These are phyloP conservation scores for Ennomos fuscantarius DNA, from an alignment of 2,888 invertebrate species.

Conservation along the genomic window DNA sequence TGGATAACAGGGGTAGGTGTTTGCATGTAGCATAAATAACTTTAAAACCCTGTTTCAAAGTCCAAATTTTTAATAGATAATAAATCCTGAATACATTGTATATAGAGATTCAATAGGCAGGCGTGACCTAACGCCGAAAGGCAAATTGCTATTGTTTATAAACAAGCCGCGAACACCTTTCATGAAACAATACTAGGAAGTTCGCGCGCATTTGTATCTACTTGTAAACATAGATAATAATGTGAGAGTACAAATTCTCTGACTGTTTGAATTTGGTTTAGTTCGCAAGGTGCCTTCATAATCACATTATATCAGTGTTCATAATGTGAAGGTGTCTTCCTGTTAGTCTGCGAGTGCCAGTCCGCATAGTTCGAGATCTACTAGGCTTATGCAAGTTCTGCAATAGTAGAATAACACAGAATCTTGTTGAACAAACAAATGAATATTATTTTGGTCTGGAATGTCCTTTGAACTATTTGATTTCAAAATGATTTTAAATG, in stretches of 20 bases:
- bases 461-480: conserved; percentile 25
- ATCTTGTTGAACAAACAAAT: conserved; percentile 25
- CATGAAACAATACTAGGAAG: conserved; percentile 72
- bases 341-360: conserved; percentile 36
- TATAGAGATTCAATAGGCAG: conserved; percentile 58
- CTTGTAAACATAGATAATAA: conserved; percentile 47
- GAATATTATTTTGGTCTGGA: conserved; percentile 22
- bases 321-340: conserved; percentile 35
- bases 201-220: conserved; percentile 54
- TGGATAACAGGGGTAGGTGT: background rate
- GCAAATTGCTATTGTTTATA: conserved; percentile 75
- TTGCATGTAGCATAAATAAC: conserved; percentile 5
- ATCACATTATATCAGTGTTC: conserved; percentile 28
- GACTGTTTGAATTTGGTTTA: conserved; percentile 30
- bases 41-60: background rate
- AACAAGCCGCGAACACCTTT: conserved; percentile 67
- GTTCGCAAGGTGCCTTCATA: conserved; percentile 34
- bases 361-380: conserved; percentile 23
- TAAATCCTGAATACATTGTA: conserved; percentile 52
- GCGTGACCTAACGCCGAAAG: conserved; percentile 71
- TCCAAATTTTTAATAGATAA: conserved; percentile 44
- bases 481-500: conserved; percentile 30
- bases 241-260: conserved; percentile 40
- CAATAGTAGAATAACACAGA: conserved; percentile 27
- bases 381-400: conserved; percentile 27